phyloP scores from a whole-genome alignment of 2,888 invertebrate genomes.

The Apoderus coryli region DNA sequence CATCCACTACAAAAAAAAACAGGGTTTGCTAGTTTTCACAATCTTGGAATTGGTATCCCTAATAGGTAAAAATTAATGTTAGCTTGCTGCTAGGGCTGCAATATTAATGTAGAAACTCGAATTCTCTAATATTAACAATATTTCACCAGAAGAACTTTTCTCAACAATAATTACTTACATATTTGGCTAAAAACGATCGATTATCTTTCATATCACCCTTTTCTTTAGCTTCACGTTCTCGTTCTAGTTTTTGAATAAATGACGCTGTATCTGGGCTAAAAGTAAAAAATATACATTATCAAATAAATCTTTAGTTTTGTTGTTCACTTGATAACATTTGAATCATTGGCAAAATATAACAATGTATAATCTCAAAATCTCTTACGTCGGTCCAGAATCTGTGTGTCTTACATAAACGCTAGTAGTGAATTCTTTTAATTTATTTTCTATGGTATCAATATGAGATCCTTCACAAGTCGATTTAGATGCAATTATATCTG shows the following conservation, averaged over 20 bases:
- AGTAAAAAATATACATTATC: slow-evolving; percentile 9
- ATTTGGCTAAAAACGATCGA: slow-evolving; percentile 93
- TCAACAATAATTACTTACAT: slow-evolving; percentile 64
- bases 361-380: too few species aligned
- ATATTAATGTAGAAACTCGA: slow-evolving; percentile 4
- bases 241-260: slow-evolving; percentile 85
- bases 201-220: slow-evolving; percentile 86
- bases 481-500: slow-evolving; percentile 37
- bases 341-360: too few species aligned
- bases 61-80: too few species aligned
- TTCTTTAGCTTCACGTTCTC: slow-evolving; percentile 79
- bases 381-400: slow-evolving; percentile 65
- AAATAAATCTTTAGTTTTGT: too few species aligned
- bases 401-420: slow-evolving; percentile 66
- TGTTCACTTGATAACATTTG: too few species aligned
- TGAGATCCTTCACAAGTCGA: slow-evolving; percentile 35
- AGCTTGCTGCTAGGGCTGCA: too few species aligned
- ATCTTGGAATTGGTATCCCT: too few species aligned
- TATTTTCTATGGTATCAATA: slow-evolving; percentile 28
- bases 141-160: too few species aligned
- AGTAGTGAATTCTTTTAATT: slow-evolving; percentile 50
- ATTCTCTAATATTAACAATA: too few species aligned
- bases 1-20: slow-evolving; percentile 79
- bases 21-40: slow-evolving; percentile 6
- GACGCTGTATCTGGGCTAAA: slow-evolving; percentile 84